These are phyloP conservation scores for Lutraria lutraria DNA, from an alignment of 2,888 invertebrate genomes.

Conservation along the genomic window DNA sequence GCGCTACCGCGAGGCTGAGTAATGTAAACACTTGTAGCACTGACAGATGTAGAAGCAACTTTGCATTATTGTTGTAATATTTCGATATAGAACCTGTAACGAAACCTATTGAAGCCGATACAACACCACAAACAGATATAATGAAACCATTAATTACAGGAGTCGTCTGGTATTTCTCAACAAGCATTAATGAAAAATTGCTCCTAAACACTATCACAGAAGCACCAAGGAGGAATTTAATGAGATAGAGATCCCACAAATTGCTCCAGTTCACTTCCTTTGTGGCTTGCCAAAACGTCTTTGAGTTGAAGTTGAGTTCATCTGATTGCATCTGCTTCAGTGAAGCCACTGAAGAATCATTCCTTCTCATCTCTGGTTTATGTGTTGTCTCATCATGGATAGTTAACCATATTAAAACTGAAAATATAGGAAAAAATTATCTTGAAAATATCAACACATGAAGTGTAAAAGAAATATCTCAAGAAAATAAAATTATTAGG, in stretches of 20 bases:
- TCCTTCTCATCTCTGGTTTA: conserved; percentile 36
- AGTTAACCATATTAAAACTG: conserved; percentile 71
- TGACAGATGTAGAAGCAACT: conserved; percentile 78
- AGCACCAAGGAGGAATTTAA: conserved; percentile 85
- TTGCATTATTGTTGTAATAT: conserved; percentile 77
- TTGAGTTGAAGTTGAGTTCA: conserved; percentile 74
- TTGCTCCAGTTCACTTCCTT: conserved; percentile 79
- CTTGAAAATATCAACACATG: not conserved
- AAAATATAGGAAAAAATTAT: conserved; percentile 7
- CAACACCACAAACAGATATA: conserved; percentile 83
- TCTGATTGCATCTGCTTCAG: conserved; percentile 69
- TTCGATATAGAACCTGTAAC: conserved; percentile 80
- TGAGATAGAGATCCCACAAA: conserved; percentile 85
- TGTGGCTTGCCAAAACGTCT: conserved; percentile 73
- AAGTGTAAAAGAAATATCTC: too few species aligned
- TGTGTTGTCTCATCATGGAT: conserved; percentile 22
- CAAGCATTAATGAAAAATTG: conserved; percentile 83
- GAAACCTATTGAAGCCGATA: conserved; percentile 83
- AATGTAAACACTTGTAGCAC: conserved; percentile 76
- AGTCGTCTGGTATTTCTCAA: conserved; percentile 80
- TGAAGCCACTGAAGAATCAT: conserved; percentile 65
- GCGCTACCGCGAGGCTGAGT: conserved; percentile 71
- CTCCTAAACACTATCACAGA: conserved; percentile 84
- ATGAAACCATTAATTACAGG: conserved; percentile 84
- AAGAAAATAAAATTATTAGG: too few species aligned